These are phyloP conservation scores for Argyrosomus regius DNA, from an alignment of 2,797 vertebrate genomes.

Conservation along the genomic window DNA sequence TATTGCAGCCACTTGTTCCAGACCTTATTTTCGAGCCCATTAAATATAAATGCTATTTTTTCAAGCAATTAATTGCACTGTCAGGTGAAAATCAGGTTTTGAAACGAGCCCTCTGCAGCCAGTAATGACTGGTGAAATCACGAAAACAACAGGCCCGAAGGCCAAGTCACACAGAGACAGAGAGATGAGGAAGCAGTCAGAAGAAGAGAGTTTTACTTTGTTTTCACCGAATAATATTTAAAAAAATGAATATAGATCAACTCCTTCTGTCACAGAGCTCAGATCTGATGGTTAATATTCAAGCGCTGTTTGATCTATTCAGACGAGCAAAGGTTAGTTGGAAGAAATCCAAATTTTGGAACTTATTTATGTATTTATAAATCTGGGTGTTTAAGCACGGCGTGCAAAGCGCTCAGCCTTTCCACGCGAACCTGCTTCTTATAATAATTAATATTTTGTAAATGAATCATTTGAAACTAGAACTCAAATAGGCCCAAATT, in stretches of 20 bases:
- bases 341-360: constrained; percentile 43
- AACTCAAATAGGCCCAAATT: not conserved
- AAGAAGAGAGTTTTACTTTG: not conserved
- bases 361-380: not conserved
- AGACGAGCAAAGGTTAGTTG: constrained; percentile 45
- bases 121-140: constrained; percentile 13
- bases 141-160: constrained; percentile 48
- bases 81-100: constrained; percentile 43
- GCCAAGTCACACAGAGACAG: constrained; percentile 21
- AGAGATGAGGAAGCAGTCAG: not conserved
- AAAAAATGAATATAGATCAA: not conserved
- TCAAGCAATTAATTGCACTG: constrained; percentile 20
- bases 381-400: not conserved
- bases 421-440: not conserved
- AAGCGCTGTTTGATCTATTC: constrained; percentile 2
- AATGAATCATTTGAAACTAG: not conserved
- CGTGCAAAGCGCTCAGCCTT: not conserved
- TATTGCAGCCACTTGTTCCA: constrained; percentile 45
- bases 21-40: constrained; percentile 40
- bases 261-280: constrained; percentile 1
- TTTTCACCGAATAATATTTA: constrained; percentile 13
- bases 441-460: not conserved
- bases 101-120: constrained; percentile 12
- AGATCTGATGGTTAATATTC: constrained; percentile 31
- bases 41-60: constrained; percentile 45